Percentiles rank a stretch among this genome's conserved stretches.
phyloP scores from a whole-genome alignment of 2,888 invertebrate genomes.

The Andrena hattorfiana region DNA sequence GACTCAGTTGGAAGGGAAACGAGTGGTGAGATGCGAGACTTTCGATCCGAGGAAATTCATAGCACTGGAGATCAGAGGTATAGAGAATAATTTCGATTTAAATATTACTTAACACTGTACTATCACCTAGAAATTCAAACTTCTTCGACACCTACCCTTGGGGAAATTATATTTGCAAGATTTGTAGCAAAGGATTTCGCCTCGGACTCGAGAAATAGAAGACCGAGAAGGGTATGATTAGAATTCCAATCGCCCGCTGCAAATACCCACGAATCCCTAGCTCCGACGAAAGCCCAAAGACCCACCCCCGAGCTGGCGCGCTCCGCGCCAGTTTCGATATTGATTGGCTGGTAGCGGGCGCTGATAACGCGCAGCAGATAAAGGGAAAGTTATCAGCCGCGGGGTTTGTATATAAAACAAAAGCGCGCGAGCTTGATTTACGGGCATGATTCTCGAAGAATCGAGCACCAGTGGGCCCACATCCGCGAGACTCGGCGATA shows the following conservation, averaged over 20 bases:
- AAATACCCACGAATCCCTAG: not conserved
- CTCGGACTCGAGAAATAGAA: too few relatives aligned
- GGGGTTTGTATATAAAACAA: conserved; percentile 37
- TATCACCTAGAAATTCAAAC: too few relatives aligned
- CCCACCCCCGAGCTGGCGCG: conserved; percentile 13
- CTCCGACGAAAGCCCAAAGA: not conserved
- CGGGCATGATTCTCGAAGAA: conserved; percentile 30
- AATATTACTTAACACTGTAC: too few relatives aligned
- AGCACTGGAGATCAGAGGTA: too few relatives aligned
- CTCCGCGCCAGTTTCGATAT: conserved; percentile 23
- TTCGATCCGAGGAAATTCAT: too few relatives aligned
- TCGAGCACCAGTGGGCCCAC: conserved; percentile 4
- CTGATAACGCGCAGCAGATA: conserved; percentile 44
- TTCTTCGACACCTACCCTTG: too few relatives aligned
- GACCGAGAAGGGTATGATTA: too few relatives aligned
- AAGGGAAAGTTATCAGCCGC: conserved; percentile 37
- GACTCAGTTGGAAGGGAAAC: too few relatives aligned
- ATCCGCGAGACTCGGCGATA: conserved; percentile 19
- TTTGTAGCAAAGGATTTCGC: too few relatives aligned
- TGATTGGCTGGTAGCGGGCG: conserved; percentile 38
- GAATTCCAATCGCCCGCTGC: not conserved
- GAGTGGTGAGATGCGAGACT: too few relatives aligned
- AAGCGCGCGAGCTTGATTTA: conserved; percentile 37
- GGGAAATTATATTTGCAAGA: too few relatives aligned
- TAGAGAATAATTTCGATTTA: too few relatives aligned